Conservation (phyloP, 1,140 invertebrate genomes). For the Orchesella cincta region DNA sequence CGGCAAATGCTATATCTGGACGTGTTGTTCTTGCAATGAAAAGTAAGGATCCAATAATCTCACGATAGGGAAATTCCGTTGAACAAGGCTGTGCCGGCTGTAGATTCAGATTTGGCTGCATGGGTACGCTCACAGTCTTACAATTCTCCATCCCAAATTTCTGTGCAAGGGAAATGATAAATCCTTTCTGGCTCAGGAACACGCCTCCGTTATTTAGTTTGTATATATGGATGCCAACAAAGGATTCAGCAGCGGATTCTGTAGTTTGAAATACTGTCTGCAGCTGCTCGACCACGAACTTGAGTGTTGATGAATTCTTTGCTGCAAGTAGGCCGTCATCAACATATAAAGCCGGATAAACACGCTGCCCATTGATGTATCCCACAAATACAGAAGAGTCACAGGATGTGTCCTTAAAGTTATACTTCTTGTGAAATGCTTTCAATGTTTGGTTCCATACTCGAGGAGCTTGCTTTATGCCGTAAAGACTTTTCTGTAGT, state of each 20-base stretch:
- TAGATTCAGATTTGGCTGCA: background rate
- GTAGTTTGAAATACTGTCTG: background rate
- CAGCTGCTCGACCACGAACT: background rate
- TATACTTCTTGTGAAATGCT: constrained; percentile 22
- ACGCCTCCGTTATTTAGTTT: background rate
- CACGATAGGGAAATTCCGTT: constrained; percentile 49
- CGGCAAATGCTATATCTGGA: constrained; percentile 56
- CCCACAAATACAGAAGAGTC: background rate
- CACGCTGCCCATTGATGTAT: background rate
- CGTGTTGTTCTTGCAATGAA: constrained; percentile 55
- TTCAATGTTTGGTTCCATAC: constrained; percentile 47
- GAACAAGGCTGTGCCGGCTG: background rate
- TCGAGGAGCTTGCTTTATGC: constrained; percentile 55
- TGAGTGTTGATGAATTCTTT: background rate
- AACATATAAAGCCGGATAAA: constrained; percentile 52
- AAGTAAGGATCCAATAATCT: constrained; percentile 55
- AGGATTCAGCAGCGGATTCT: constrained; percentile 38
- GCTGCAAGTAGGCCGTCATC: constrained; percentile 52
- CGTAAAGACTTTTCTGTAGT: constrained; percentile 56
- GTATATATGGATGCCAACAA: background rate
- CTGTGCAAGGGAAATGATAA: background rate
- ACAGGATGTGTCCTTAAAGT: background rate
- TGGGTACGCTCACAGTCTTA: background rate
- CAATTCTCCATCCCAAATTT: background rate
- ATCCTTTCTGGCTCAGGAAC: background rate